Evolutionary conservation across 2,888 invertebrate genomes (phyloP).

Genomic region (Barypeithes pellucidus): DNA sequence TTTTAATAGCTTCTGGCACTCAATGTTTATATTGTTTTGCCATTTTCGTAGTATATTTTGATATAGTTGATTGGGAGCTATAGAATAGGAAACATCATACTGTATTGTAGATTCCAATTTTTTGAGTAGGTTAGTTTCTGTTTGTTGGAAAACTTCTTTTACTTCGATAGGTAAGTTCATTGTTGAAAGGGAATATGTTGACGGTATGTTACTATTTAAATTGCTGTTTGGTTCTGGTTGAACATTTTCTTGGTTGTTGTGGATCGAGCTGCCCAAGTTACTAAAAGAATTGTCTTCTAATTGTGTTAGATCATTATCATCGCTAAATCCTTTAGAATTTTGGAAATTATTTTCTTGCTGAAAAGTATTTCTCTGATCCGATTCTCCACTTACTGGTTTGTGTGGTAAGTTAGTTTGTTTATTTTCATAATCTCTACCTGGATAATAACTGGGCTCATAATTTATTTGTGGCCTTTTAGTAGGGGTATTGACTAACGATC

Average conservation of each 20-base stretch:
- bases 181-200: background rate
- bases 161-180: slow-evolving; percentile 11
- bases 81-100: slow-evolving; percentile 16
- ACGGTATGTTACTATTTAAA: background rate
- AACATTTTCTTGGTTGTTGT: background rate
- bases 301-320: background rate
- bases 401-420: background rate
- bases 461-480: background rate
- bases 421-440: background rate
- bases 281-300: background rate
- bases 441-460: background rate
- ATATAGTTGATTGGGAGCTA: slow-evolving; percentile 31
- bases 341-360: background rate
- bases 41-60: slow-evolving; percentile 25
- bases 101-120: slow-evolving; percentile 36
- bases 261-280: slow-evolving; percentile 7
- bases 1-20: slow-evolving; percentile 40
- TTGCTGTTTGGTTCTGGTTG: background rate
- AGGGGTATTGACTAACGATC: background rate
- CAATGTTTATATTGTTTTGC: slow-evolving; percentile 32
- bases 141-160: slow-evolving; percentile 39
- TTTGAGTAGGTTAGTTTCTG: slow-evolving; percentile 38
- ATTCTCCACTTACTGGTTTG: background rate
- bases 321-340: background rate
- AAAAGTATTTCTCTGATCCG: background rate